Evolutionary conservation across 2,888 invertebrate genomes (phyloP).

Genomic region (Marasmarcha lunaedactyla): DNA sequence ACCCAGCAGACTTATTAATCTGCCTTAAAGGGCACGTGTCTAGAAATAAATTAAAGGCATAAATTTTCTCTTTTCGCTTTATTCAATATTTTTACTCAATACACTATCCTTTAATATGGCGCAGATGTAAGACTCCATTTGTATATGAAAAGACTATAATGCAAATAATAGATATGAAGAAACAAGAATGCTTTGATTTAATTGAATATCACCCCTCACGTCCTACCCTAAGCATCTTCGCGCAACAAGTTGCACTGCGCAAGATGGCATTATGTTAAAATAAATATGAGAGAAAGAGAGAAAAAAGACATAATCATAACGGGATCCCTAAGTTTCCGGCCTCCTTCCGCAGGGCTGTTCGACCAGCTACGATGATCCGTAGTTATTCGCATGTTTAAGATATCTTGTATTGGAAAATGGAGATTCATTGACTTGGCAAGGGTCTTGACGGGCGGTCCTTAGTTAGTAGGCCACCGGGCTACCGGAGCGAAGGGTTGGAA

Average conservation of each 20-base stretch:
- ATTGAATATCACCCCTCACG: slow-evolving; percentile 31
- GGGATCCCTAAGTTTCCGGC: slow-evolving; percentile 44
- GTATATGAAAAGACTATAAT: slow-evolving; percentile 27
- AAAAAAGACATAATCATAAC: slow-evolving; percentile 29
- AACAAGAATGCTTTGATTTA: slow-evolving; percentile 23
- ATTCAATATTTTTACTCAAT: too few relatives aligned
- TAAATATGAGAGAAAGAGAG: slow-evolving; percentile 25
- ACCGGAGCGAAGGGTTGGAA: slow-evolving; percentile 24
- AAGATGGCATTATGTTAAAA: slow-evolving; percentile 19
- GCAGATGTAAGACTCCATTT: slow-evolving; percentile 29
- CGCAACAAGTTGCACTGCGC: slow-evolving; percentile 33
- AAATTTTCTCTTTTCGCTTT: too few relatives aligned
- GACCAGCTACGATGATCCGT: slow-evolving; percentile 28
- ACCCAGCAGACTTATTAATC: too few relatives aligned
- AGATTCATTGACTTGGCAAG: slow-evolving; percentile 18
- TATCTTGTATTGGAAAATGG: slow-evolving; percentile 12
- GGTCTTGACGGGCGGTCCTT: slow-evolving; percentile 23
- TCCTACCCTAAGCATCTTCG: slow-evolving; percentile 22
- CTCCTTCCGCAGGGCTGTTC: slow-evolving; percentile 37
- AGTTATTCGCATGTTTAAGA: slow-evolving; percentile 8
- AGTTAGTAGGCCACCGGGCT: slow-evolving; percentile 48
- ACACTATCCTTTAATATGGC: neutral
- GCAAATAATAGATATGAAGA: slow-evolving; percentile 25
- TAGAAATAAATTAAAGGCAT: too few relatives aligned
- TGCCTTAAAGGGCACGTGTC: too few relatives aligned